These are phyloP conservation scores for Volucella inflata DNA, from an alignment of 2,888 invertebrate species.

Conservation along the genomic window DNA sequence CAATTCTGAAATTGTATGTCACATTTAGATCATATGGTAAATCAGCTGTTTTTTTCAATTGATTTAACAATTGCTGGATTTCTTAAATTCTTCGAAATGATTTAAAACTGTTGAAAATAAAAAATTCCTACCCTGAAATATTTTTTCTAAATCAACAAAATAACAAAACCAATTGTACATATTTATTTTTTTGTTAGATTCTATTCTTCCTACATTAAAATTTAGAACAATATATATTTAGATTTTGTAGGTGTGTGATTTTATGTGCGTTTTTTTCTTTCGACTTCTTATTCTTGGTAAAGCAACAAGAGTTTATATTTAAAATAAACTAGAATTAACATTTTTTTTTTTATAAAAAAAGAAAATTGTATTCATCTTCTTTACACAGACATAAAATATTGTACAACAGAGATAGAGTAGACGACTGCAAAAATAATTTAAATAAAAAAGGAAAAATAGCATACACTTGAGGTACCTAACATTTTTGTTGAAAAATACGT, in stretches of 20 bases:
- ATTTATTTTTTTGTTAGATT: conserved; percentile 11
- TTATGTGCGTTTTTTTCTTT: conserved; percentile 47
- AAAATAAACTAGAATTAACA: conserved; percentile 55
- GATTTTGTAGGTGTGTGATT: conserved; percentile 69
- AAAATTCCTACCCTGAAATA: conserved; percentile 9
- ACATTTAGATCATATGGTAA: neutral
- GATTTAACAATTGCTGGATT: neutral
- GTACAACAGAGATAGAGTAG: conserved; percentile 37
- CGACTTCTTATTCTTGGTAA: conserved; percentile 23
- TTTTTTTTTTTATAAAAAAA: conserved; percentile 1
- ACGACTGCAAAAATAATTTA: conserved; percentile 47
- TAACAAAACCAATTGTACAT: neutral
- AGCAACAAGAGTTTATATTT: conserved; percentile 57
- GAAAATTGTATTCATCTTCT: conserved; percentile 47
- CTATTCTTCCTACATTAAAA: conserved; percentile 55
- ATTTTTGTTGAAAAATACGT: neutral
- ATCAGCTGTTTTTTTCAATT: conserved; percentile 2
- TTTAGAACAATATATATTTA: conserved; percentile 73
- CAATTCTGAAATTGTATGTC: conserved; percentile 3
- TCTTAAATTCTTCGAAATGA: too few relatives aligned
- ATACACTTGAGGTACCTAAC: conserved; percentile 3
- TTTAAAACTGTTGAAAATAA: too few relatives aligned
- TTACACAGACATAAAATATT: conserved; percentile 28
- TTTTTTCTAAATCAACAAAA: conserved; percentile 27
- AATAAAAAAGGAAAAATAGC: conserved; percentile 18